Base-by-base conservation (phyloP, 1,140 invertebrate genomes). In the Solenopsis fugax region DNA sequence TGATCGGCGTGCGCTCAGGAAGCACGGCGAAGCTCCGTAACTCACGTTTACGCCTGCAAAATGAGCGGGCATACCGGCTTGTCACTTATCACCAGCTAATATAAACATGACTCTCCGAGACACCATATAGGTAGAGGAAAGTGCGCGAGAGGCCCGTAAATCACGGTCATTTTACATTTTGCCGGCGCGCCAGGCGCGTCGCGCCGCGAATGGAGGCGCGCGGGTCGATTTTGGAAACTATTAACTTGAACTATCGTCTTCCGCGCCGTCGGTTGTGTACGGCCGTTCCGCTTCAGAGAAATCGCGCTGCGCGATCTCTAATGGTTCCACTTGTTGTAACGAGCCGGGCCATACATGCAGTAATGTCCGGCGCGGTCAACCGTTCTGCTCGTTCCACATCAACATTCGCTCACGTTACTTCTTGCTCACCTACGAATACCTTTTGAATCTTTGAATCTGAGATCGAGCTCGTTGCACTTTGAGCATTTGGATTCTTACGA, bases 41-140 rank as follows among this genome's bases (percentile, higher is more conserved):
- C 62, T 90, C 88, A 90, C 75, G 69, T 90, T 90, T 90, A 90
- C 88, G 76, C 81, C 71, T 77, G 89, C 58, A 41, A 90, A 90
- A 90, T 90, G 81, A 87, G 72, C 87, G 65, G 37, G 76, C 88
- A 88, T 89, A 82, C 87, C 82, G 72, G 24, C 81, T 80, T 86
- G 88, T 90, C 89, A 90, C 89, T 90, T 90, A 90, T 88, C 85
- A 86, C 81, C 72, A 34, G 81, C 88, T 90, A 90, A 90, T 90
- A 90, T 90, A 88, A 90, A 90, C 88, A 86, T 85, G 86, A 85
- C 75, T 90, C 75, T 90, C n/a, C 81, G 76, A 86, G 88, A 90
- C 89, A 82, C 76, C 76, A 82, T 71, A 52, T 76, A 60, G 80
- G 52, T 58, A 58, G 52, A 88, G 77, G 89, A 77, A 88, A 77